These are phyloP conservation scores for Poliocrania exsul DNA, from an alignment of 2,797 vertebrate genomes.

Conservation along the genomic window DNA sequence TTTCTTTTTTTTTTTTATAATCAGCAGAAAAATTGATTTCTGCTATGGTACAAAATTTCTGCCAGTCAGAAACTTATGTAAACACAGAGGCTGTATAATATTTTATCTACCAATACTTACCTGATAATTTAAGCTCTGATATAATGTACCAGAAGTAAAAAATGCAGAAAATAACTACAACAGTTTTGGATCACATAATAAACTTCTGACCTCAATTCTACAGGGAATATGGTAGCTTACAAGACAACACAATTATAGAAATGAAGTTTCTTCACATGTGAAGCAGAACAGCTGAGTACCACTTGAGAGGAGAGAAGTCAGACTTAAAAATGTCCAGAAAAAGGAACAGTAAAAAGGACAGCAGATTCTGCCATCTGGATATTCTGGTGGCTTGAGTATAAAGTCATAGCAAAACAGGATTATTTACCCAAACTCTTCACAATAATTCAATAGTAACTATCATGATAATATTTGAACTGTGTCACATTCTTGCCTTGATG, in stretches of 20 bases:
- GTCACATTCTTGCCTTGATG: rapidly evolving
- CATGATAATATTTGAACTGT: neutral
- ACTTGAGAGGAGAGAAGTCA: neutral
- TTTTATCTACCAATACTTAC: neutral
- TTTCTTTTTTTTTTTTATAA: neutral
- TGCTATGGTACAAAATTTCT: neutral
- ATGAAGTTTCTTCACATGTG: neutral
- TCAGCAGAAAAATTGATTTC: neutral
- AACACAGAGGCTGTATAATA: neutral
- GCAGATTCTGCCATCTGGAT: neutral
- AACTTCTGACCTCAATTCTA: neutral
- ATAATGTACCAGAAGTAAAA: neutral
- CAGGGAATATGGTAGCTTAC: neutral
- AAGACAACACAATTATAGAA: neutral
- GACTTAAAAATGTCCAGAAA: neutral
- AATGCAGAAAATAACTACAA: neutral
- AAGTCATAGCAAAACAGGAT: neutral
- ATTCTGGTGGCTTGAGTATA: neutral
- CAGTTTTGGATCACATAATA: neutral
- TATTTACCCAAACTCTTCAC: neutral
- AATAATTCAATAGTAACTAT: neutral
- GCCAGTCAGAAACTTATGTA: neutral
- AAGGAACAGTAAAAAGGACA: neutral
- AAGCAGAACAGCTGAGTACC: neutral
- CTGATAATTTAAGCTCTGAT: neutral